phyloP scores from a whole-genome alignment of 2,113 vertebrate genomes.

The Sinocyclocheilus maitianheensis region DNA sequence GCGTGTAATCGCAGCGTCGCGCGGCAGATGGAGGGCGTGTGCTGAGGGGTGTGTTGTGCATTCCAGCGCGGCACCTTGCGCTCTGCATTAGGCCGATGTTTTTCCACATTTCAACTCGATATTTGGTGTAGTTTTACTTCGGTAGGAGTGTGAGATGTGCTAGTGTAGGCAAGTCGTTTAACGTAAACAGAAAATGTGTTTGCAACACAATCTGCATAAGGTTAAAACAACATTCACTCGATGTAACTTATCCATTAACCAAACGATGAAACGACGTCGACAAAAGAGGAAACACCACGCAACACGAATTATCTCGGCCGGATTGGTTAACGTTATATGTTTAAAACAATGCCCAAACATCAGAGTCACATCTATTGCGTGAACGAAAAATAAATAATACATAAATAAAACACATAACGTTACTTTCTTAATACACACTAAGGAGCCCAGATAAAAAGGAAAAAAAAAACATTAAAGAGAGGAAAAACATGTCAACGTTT shows the following conservation, averaged over 20 bases:
- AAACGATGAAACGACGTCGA: background rate
- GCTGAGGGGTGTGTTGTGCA: slow-evolving; percentile 43
- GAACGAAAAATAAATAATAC: background rate
- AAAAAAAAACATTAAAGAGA: background rate
- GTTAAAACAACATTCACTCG: background rate
- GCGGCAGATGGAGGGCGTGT: slow-evolving; percentile 42
- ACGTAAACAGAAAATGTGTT: background rate
- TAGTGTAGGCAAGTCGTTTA: background rate
- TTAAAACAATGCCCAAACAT: background rate
- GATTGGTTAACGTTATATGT: background rate
- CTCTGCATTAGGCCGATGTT: slow-evolving; percentile 32
- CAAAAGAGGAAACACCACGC: slow-evolving; percentile 10
- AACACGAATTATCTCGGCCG: background rate
- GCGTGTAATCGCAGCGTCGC: background rate
- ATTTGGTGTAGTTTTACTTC: background rate
- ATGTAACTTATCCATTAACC: background rate
- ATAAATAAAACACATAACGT: background rate
- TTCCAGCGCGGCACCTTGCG: slow-evolving; percentile 55
- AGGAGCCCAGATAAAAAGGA: background rate
- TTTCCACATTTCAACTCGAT: slow-evolving; percentile 14
- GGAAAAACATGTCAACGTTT: background rate
- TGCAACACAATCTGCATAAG: background rate
- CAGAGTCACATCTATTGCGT: background rate
- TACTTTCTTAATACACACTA: background rate
- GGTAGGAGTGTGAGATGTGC: background rate